Base-by-base conservation (phyloP, 2,888 invertebrate genomes). In the Mellilla xanthometata region DNA sequence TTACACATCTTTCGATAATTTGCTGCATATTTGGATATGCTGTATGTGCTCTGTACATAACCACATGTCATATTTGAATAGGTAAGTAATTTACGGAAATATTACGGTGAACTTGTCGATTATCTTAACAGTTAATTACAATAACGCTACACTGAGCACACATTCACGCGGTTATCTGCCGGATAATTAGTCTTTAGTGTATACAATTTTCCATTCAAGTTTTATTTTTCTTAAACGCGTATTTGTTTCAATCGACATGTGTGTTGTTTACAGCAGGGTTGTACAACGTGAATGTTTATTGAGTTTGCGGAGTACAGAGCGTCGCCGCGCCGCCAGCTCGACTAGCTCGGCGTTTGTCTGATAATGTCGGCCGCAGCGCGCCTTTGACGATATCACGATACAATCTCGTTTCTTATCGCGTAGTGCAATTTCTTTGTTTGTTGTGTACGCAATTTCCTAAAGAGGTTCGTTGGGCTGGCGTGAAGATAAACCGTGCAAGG, bases 401-500 rank as follows among this genome's bases (percentile, higher is more conserved):
- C 72, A 72, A 69, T 70, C 60, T 64, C 71, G 60, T 68, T 65
- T 65, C 72, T 81, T 84, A 85, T 85, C 82, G 71, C 54, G 66
- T 65, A 70, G 69, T 71, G 80, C 76, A 77, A 80, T 86, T 78
- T 80, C 82, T 83, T 84, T 86, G 85, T 87, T 82, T 81, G 80
- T 72, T 62, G 71, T 75, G 74, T 78, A 78, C 82, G 81, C 82
- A 81, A 83, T 83, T 81, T 81, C 82, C 78, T 71, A 78, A 79
- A 80, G 72, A 74, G 78, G 63, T 65, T 68, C 63, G 60, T 64
- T 53, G 60, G 51, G 50, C 47, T 27, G 35, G 58, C 60, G 62
- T 54, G 56, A 66, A 78, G 80, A 84, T 82, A 83, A 83, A 76
- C 72, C 73, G 64, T 66, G 64, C 68, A 64, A 73, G 69, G 68